Base-by-base conservation (phyloP, 1,140 invertebrate species). In the Augochlora pura region DNA sequence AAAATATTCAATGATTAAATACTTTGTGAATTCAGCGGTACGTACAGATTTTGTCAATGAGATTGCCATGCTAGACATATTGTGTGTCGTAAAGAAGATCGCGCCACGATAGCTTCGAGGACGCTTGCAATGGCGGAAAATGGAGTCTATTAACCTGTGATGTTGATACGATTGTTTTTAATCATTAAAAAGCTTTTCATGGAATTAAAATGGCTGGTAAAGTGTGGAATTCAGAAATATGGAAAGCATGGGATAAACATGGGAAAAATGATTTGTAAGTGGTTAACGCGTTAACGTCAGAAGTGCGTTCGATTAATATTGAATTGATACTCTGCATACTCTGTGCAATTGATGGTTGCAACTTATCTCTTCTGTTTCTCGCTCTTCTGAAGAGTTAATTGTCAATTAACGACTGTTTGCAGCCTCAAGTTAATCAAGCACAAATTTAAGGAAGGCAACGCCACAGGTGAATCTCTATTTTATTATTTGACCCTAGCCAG, bases 191-290 rank as follows among this genome's bases (percentile, higher is more conserved):
- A 72, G 77, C 77, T 81, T 65, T 77, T 52, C 16, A 74, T 79
- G 77, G 65, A 80, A 85, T 83, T 81, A 90, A 88, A 89, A 94
- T 94, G 93, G 91, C 93, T 83, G 90, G 87, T 89, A 93, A 92
- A 92, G 78, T 84, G 87, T 93, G 93, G 90, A 93, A 90, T 89
- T 80, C 92, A 49, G 94, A 95, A 77, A 91, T 95, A 88, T 95
- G 95, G 95, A 95, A 95, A 93, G 93, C 93, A 89, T 95, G 95
- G 95, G 95, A 95, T 86, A 95, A 94, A 91, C 93, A 93, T 75
- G 95, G 95, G 79, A 95, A 94, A 93, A 93, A 91, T 85, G 94
- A 95, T 91, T 95, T 95, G 95, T 95, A 94, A 95, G 94, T 95
- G 88, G 84, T 88, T 88, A 87, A 86, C 83, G 73, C 81, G 84